These are phyloP conservation scores for Drosophila lacicola DNA, from an alignment of 2,888 invertebrate genomes.

Conservation along the genomic window DNA sequence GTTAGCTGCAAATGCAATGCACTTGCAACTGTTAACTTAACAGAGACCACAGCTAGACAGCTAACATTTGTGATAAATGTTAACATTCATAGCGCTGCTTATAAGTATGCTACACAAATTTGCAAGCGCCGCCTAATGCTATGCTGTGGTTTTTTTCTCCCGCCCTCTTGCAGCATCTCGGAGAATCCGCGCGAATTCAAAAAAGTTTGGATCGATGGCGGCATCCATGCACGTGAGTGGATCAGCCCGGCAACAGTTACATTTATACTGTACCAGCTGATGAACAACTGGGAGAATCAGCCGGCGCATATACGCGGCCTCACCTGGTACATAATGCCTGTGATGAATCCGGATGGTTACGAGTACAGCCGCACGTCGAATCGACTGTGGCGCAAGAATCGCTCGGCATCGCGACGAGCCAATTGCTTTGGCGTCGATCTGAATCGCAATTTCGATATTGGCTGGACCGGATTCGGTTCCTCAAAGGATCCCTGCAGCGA, in stretches of 20 bases:
- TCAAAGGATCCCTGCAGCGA: slow-evolving; percentile 89
- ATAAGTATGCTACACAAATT: neutral
- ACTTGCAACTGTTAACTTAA: neutral
- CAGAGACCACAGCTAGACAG: neutral
- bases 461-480: slow-evolving; percentile 91
- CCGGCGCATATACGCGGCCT: slow-evolving; percentile 90
- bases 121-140: slow-evolving; percentile 2
- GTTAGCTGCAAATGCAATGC: neutral
- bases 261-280: slow-evolving; percentile 90
- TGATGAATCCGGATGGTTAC: slow-evolving; percentile 94
- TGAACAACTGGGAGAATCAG: slow-evolving; percentile 88
- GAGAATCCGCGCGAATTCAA: slow-evolving; percentile 87
- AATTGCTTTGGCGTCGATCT: slow-evolving; percentile 91
- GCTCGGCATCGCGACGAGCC: slow-evolving; percentile 84
- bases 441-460: slow-evolving; percentile 94
- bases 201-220: slow-evolving; percentile 91
- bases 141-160: slow-evolving; percentile 11
- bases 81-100: neutral
- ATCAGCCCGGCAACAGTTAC: slow-evolving; percentile 92
- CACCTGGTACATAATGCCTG: slow-evolving; percentile 92
- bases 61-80: neutral
- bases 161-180: slow-evolving; percentile 86
- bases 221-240: slow-evolving; percentile 96
- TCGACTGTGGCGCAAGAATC: slow-evolving; percentile 93
- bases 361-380: slow-evolving; percentile 92